phyloP scores from a whole-genome alignment of 2,888 invertebrate genomes.

The Sphecodes monilicornis region DNA sequence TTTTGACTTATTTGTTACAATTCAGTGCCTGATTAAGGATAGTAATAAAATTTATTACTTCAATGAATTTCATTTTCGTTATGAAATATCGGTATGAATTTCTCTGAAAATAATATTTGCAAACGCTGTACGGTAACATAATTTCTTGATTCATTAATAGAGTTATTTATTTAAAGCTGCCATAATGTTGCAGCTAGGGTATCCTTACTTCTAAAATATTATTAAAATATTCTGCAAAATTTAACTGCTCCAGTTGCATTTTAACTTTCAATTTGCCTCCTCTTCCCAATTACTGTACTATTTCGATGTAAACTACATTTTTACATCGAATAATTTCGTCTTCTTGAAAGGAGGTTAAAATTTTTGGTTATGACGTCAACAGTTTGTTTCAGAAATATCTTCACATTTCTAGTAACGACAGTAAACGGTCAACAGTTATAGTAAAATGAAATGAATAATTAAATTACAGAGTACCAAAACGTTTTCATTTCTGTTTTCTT shows the following conservation, averaged over 20 bases:
- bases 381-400: constrained; percentile 22
- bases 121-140: too few relatives aligned
- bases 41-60: not conserved
- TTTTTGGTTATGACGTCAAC: constrained; percentile 11
- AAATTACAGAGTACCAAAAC: not conserved
- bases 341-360: constrained; percentile 29
- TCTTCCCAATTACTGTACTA: not conserved
- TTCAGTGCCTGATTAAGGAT: not conserved
- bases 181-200: not conserved
- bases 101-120: not conserved
- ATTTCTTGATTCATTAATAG: not conserved
- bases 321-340: not conserved
- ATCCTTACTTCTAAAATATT: not conserved
- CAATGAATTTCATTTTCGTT: not conserved
- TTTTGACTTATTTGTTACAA: not conserved
- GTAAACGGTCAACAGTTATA: not conserved
- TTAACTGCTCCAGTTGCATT: not conserved
- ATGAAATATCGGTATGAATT: not conserved
- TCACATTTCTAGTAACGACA: not conserved
- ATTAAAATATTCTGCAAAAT: too few relatives aligned
- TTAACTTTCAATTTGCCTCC: constrained; percentile 7
- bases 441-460: constrained; percentile 9
- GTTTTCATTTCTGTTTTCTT: not conserved
- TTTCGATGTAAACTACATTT: constrained; percentile 7
- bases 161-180: not conserved